These are phyloP conservation scores for Dendropsophus ebraccatus DNA, from an alignment of 2,113 vertebrate species.

Conservation along the genomic window DNA sequence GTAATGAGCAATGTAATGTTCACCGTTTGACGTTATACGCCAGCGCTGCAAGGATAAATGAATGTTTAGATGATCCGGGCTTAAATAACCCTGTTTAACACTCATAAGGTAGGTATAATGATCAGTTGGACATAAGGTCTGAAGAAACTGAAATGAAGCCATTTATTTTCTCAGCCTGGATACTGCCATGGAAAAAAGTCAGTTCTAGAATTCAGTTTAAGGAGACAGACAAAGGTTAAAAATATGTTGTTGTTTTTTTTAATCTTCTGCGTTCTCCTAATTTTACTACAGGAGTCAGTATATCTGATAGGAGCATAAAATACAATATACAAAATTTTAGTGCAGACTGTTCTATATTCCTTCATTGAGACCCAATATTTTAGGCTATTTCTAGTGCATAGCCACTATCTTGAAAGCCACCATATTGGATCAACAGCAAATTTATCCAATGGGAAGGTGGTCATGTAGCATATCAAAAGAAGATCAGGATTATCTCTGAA, in stretches of 20 bases:
- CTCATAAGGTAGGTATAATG: slow-evolving; percentile 6
- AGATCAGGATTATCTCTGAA: too few species aligned
- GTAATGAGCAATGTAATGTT: slow-evolving; percentile 25
- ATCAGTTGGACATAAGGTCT: slow-evolving; percentile 34
- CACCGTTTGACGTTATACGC: neutral
- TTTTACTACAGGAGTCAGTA: neutral
- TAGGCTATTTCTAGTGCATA: too few species aligned
- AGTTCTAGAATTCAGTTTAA: neutral
- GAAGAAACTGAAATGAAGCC: neutral
- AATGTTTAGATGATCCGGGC: neutral
- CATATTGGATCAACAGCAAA: too few species aligned
- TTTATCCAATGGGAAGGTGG: too few species aligned
- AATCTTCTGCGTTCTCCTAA: slow-evolving; percentile 4
- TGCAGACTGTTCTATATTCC: too few species aligned
- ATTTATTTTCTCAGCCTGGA: slow-evolving; percentile 24
- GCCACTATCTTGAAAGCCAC: too few species aligned
- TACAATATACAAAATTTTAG: too few species aligned
- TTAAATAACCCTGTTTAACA: slow-evolving; percentile 9
- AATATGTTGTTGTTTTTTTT: neutral
- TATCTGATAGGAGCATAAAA: too few species aligned
- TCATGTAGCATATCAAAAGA: too few species aligned
- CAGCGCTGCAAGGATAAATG: neutral
- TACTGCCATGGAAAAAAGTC: neutral
- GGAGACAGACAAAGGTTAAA: neutral
- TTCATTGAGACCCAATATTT: too few species aligned